phyloP scores from a whole-genome alignment of 1,140 invertebrate species.

The Drosophila yakuba region DNA sequence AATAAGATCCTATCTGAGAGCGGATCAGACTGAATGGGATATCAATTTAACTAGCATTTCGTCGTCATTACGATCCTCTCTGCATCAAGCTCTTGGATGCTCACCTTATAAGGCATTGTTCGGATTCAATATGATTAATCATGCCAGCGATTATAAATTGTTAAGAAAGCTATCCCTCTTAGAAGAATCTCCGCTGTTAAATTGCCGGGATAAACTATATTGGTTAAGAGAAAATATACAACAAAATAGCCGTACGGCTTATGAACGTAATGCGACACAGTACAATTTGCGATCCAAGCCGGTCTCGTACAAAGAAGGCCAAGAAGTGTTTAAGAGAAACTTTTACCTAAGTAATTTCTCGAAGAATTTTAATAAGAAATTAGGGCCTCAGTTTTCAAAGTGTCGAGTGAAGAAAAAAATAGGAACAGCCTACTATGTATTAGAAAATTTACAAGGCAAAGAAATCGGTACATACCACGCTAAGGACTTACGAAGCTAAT shows the following conservation, averaged over 20 bases:
- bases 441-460: too few relatives aligned
- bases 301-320: neutral
- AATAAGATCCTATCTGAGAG: too few relatives aligned
- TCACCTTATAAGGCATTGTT: too few relatives aligned
- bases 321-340: neutral
- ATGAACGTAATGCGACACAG: neutral
- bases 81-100: too few relatives aligned
- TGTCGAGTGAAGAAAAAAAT: neutral
- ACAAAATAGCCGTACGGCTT: neutral
- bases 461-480: neutral
- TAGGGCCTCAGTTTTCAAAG: constrained; percentile 7
- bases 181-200: neutral
- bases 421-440: neutral
- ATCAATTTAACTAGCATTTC: too few relatives aligned
- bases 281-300: neutral
- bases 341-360: neutral
- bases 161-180: too few relatives aligned
- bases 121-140: too few relatives aligned
- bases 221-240: neutral
- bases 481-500: neutral
- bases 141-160: too few relatives aligned
- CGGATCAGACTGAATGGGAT: too few relatives aligned
- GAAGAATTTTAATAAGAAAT: constrained; percentile 17
- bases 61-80: too few relatives aligned
- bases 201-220: neutral